Percentiles rank a stretch among this genome's conserved stretches.
phyloP scores from a whole-genome alignment of 2,888 invertebrate species.

The Aethes cnicana region DNA sequence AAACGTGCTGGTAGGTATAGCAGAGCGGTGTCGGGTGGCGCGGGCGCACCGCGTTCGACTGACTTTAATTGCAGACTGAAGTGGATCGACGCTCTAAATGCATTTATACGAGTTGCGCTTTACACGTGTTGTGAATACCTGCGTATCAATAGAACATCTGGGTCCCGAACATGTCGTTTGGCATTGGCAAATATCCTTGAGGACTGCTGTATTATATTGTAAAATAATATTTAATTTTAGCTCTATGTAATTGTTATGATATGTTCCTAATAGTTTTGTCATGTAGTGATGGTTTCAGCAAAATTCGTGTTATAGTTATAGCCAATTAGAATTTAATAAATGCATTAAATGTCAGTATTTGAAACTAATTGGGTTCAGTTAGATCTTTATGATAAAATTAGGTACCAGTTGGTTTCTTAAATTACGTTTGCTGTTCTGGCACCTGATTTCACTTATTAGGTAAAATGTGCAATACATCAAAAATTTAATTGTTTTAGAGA shows the following conservation, averaged over 20 bases:
- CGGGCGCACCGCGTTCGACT: slow-evolving; percentile 33
- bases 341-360: slow-evolving; percentile 43
- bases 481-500: slow-evolving; percentile 55
- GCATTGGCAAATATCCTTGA: slow-evolving; percentile 11
- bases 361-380: slow-evolving; percentile 41
- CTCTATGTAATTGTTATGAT: slow-evolving; percentile 72
- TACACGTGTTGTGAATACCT: slow-evolving; percentile 30
- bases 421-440: slow-evolving; percentile 36
- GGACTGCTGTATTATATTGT: slow-evolving; percentile 59
- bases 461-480: slow-evolving; percentile 75
- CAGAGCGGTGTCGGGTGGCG: slow-evolving; percentile 22
- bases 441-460: slow-evolving; percentile 42
- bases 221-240: slow-evolving; percentile 68
- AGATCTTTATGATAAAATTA: slow-evolving; percentile 33
- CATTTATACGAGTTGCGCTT: slow-evolving; percentile 30
- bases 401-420: slow-evolving; percentile 31
- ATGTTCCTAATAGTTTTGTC: slow-evolving; percentile 78
- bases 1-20: slow-evolving; percentile 37
- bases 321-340: slow-evolving; percentile 43
- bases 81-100: slow-evolving; percentile 39
- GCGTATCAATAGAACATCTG: slow-evolving; percentile 17
- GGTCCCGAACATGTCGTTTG: slow-evolving; percentile 20
- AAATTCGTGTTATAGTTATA: slow-evolving; percentile 54
- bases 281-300: slow-evolving; percentile 63
- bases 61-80: slow-evolving; percentile 44